Base-by-base conservation (phyloP, 1,140 invertebrate genomes). In the Calycopis cecrops region DNA sequence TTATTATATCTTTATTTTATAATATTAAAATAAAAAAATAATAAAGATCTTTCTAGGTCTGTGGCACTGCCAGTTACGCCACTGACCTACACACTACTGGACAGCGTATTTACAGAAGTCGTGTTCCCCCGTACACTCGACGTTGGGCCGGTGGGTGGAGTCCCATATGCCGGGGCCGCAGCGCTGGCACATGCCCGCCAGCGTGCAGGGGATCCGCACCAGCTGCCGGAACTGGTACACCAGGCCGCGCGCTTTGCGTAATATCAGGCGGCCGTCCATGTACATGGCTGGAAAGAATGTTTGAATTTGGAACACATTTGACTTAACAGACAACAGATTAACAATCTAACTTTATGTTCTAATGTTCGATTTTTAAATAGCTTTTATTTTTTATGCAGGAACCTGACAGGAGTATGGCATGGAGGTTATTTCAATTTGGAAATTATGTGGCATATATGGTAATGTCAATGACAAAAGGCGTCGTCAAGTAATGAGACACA, bases 101-200 rank as follows among this genome's bases (percentile, higher is more conserved):
- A 79, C 79, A 51, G 71, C 73, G 34, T 79, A 84, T 54, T 70
- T 58, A 49, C 83, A 86, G 21, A 83, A 61, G 34, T 84, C 80
- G 28, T 86, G 80, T 0, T 70, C 71, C 1, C 83, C 80, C 9
- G 75, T 84, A 48, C 82, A 85, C 57, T 88, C 93, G 14, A 95
- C 90, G 10, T 93, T 91, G 1, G 94, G 94, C 52, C 93, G 90
- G 77, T 97, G 96, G 6, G 93, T 93, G 54, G 94, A 96, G 80
- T 98, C 96, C 96, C 96, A 97, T 89, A 97, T 97, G 4, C 96
- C 96, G 4, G 95, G 94, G 2, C 95, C 95, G 73, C 95, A 96
- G 35, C 94, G 91, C 62, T 94, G 93, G 78, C 96, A 98, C 50
- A 98, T 89, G 9, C 94, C 94, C 10, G 93, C 93, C 18, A 98